Base-by-base conservation (phyloP, 2,888 invertebrate species). In the Metacarcinus magister region DNA sequence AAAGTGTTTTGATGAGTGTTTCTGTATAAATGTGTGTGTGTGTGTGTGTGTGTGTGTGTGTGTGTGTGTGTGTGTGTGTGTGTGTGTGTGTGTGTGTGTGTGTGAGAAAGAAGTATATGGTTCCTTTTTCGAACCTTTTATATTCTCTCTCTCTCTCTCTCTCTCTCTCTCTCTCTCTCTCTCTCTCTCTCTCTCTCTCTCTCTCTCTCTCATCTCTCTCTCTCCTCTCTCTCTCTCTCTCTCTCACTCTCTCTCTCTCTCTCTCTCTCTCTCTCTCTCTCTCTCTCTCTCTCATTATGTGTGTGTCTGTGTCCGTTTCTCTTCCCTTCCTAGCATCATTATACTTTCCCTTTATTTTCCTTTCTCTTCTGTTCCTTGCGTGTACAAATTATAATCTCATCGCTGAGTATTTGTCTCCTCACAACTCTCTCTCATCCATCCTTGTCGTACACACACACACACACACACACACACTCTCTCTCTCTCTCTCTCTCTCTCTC, bases 401-500 rank as follows among this genome's bases (percentile, higher is more conserved):
- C 3, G 32, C 32, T 89, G 39, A 39, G 10, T 43, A 39, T 28
- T 32, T 87, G 28, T 87, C 87, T 19, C 87, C 23, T 32, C 5
- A n/a, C 32, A 7, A 13, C 87, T 87, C 7, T 87, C n/a, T n/a
- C n/a, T n/a, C n/a, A n/a, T n/a, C n/a, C n/a, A n/a, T n/a, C n/a
- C n/a, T n/a, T n/a, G n/a, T n/a, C n/a, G n/a, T n/a, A n/a, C n/a
- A n/a, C n/a, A n/a, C n/a, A n/a, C n/a, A n/a, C n/a, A n/a, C n/a
- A 13, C 54, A 7, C 13, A 54, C 23, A 7, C 23, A 13, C 89
- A 19, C 89, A 19, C 54, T 32, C 32, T 44, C 13, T 90, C n/a
- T 46, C n/a, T 46, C n/a, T 46, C n/a, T 46, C 44, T 91, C 44
- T 91, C 44, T 91, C 44, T 91, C 44, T 91, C 91, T 91, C 91